These are phyloP conservation scores for Desmodus rotundus DNA, from an alignment of 2,113 vertebrate species.

Conservation along the genomic window DNA sequence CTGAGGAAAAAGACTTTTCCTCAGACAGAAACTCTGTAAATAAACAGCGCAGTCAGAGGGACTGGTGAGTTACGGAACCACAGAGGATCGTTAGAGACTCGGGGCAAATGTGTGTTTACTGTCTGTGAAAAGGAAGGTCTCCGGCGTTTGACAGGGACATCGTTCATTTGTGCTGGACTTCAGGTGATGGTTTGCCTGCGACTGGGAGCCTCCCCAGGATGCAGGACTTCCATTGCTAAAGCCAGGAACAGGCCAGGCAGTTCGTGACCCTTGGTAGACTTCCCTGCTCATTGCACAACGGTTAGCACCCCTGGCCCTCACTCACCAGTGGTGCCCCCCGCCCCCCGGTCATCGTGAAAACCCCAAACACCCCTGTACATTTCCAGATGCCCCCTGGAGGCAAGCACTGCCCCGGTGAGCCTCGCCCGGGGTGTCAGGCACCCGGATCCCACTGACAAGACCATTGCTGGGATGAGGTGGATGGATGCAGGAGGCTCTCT, in stretches of 20 bases:
- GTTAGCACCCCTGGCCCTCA: background rate
- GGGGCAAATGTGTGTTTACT: background rate
- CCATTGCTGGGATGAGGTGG: background rate
- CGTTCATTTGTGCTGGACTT: background rate
- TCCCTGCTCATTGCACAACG: no score
- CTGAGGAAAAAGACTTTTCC: background rate
- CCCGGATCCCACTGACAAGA: background rate
- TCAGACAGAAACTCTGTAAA: background rate
- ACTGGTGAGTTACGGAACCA: background rate
- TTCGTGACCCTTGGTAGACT: rapidly evolving
- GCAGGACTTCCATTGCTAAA: background rate
- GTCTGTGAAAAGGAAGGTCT: background rate
- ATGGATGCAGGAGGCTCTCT: background rate
- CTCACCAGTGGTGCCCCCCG: no score
- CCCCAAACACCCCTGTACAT: background rate
- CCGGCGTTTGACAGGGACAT: background rate
- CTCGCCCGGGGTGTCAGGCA: background rate
- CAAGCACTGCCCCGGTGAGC: background rate
- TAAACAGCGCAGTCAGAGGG: background rate
- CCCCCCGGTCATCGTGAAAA: background rate
- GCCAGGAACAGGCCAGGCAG: background rate
- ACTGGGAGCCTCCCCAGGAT: background rate
- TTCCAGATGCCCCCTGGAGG: background rate
- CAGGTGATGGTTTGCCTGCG: background rate
- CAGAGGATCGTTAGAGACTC: background rate